Percentiles rank a stretch among this genome's conserved stretches.
These are phyloP conservation scores for Mythimna vitellina DNA, from an alignment of 2,888 invertebrate species.

Conservation along the genomic window DNA sequence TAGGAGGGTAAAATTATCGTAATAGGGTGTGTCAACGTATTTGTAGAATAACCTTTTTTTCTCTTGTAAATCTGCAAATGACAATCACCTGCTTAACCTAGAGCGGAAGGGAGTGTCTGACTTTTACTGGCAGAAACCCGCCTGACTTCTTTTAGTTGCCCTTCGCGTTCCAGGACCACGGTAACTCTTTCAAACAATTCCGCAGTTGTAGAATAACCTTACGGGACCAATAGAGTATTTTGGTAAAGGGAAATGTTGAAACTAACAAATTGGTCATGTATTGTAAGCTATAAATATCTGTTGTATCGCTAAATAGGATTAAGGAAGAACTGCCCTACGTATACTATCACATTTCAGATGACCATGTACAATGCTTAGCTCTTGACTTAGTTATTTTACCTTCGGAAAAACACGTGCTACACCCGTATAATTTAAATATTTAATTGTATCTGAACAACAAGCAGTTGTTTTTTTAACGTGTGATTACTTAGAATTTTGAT, in stretches of 20 bases:
- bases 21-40: background rate
- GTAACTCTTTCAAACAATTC: too few species aligned
- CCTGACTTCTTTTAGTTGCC: too few species aligned
- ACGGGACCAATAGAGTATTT: background rate
- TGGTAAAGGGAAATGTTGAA: conserved; percentile 1
- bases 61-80: too few species aligned
- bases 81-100: too few species aligned
- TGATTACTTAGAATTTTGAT: conserved; percentile 1
- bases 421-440: conserved; percentile 36
- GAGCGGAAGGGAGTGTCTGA: too few species aligned
- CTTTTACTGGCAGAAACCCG: too few species aligned
- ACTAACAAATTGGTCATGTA: background rate
- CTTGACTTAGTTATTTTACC: conserved; percentile 61
- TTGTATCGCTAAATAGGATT: conserved; percentile 37
- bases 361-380: conserved; percentile 49
- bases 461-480: conserved; percentile 9
- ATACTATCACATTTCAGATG: conserved; percentile 42
- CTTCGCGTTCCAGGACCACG: too few species aligned
- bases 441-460: conserved; percentile 26
- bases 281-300: conserved; percentile 1
- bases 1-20: too few species aligned
- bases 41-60: background rate
- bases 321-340: conserved; percentile 32
- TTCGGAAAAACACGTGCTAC: conserved; percentile 46
- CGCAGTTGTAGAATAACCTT: background rate